phyloP scores from a whole-genome alignment of 2,888 invertebrate species.

The Abrostola triplasia region DNA sequence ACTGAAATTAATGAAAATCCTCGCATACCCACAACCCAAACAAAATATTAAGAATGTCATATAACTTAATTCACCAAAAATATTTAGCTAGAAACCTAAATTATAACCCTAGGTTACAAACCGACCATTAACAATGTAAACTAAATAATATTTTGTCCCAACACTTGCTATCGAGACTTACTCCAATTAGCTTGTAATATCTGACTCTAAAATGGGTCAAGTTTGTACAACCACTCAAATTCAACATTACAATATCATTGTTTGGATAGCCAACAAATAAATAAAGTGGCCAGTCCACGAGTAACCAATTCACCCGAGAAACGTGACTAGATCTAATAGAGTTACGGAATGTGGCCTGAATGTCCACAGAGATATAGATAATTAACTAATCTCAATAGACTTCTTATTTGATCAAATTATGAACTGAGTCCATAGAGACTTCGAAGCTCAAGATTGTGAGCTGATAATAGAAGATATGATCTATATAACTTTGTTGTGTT shows the following conservation, averaged over 20 bases:
- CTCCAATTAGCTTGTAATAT: neutral
- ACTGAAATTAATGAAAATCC: neutral
- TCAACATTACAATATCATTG: conserved; percentile 22
- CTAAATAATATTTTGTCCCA: neutral
- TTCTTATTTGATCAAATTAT: too few relatives aligned
- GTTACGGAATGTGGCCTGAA: conserved; percentile 10
- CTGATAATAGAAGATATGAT: too few relatives aligned
- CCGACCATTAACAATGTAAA: neutral
- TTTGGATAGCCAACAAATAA: conserved; percentile 33
- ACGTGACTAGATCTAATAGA: conserved; percentile 53
- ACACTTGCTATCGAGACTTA: neutral
- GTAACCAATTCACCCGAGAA: conserved; percentile 44
- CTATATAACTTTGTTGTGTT: too few relatives aligned
- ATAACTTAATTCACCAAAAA: neutral
- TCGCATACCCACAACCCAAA: neutral
- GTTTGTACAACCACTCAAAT: conserved; percentile 3
- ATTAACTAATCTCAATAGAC: conserved; percentile 37
- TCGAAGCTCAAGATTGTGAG: too few relatives aligned
- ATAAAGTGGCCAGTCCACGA: conserved; percentile 40
- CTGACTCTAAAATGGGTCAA: neutral
- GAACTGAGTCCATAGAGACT: too few relatives aligned
- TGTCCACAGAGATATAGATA: conserved; percentile 35
- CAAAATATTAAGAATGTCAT: neutral
- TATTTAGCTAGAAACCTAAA: neutral
- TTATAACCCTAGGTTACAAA: neutral